Evolutionary conservation across 2,113 vertebrate species (phyloP), one percentile per base, ranked within the genome.

Genomic region (Sebastes schlegelii): DNA sequence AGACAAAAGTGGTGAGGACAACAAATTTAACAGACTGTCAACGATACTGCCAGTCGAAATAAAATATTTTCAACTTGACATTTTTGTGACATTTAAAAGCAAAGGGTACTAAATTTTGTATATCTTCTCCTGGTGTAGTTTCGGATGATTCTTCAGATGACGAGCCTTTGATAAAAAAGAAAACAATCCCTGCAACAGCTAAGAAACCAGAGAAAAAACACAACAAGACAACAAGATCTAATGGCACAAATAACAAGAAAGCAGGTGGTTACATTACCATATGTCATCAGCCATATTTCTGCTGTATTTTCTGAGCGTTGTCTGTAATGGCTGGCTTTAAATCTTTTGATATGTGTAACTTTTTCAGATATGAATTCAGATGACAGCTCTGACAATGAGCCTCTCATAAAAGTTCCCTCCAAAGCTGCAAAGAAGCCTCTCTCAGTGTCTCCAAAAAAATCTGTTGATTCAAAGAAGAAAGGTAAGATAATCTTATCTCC

Each of bases 111-210:
- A 17, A 0, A 8, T 34, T 43, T 68, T 72, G 0, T 13, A 2
- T 26, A 2, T 76, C 2, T 69, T 73, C 43, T 82, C 16, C 10
- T 21, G 4, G 75, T 46, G 17, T 61, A 85, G 82, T 0, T 40
- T 70, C 61, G 4, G 88, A 88, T 62, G 66, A 74, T 65, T 87
- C 86, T 2, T 91, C 92, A 8, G 93, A 93, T 2, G 88, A 94
- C 1, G 81, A 92, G 52, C 88, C 91, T 23, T 61, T 91, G 19
- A 83, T 78, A 10, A 86, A 84, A 19, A 21, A 5, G 57, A 90
- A 86, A 54, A 78, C 51, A 62, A 8, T 3, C 0, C 60, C 49
- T 43, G 11, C 65, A 42, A 4, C 62, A 49, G 65, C 66, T 5
- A 68, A 79, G 26, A 85, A 85, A 54, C 9, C 63, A 17, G 66